Evolutionary conservation across 2,113 vertebrate species (phyloP).

Genomic region (Dendrocopos noguchii): DNA sequence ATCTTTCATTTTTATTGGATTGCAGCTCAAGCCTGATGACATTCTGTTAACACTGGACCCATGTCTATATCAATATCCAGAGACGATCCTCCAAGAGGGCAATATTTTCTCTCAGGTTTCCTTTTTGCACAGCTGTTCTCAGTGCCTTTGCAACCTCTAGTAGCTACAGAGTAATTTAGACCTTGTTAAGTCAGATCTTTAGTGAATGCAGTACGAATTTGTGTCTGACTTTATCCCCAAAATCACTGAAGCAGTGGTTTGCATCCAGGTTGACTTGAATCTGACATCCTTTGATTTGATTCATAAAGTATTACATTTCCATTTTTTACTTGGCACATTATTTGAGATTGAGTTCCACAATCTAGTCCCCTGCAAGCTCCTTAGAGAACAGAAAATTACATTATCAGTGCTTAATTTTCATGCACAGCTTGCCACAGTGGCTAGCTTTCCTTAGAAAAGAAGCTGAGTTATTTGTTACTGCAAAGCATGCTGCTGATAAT

Average conservation of each 20-base stretch:
- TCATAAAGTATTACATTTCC: background rate
- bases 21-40: background rate
- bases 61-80: background rate
- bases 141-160: background rate
- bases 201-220: background rate
- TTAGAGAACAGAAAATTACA: background rate
- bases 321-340: background rate
- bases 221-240: background rate
- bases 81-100: rapidly evolving
- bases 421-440: slow-evolving; percentile 10
- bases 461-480: background rate
- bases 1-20: background rate
- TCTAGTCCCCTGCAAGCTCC: background rate
- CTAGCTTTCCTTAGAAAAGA: background rate
- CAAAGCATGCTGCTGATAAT: slow-evolving; percentile 10
- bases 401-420: background rate
- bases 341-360: background rate
- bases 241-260: background rate
- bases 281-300: background rate
- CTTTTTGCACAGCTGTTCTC: background rate
- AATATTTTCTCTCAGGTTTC: background rate
- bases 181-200: background rate
- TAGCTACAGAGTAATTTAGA: background rate
- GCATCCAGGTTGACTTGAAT: background rate
- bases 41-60: background rate